These are phyloP conservation scores for Drosophila merina DNA, from an alignment of 2,888 invertebrate genomes.

Conservation along the genomic window DNA sequence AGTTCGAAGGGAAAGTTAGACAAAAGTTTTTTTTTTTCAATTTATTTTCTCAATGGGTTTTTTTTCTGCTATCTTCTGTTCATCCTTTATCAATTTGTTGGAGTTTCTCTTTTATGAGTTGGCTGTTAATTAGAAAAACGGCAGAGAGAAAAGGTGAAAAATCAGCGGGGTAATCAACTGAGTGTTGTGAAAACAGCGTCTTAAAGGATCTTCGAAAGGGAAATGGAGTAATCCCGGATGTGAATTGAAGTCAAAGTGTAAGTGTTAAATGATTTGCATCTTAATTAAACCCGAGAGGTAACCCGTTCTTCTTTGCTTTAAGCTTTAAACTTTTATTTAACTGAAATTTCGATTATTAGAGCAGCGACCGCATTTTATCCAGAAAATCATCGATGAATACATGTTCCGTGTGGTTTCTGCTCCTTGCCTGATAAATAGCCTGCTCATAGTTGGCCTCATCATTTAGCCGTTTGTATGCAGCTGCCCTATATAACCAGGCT, in stretches of 20 bases:
- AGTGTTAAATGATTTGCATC: slow-evolving; percentile 46
- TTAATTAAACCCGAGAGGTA: slow-evolving; percentile 2
- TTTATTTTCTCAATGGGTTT: slow-evolving; percentile 59
- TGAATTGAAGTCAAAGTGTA: slow-evolving; percentile 18
- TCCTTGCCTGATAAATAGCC: slow-evolving; percentile 33
- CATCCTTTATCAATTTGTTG: slow-evolving; percentile 35
- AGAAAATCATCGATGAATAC: slow-evolving; percentile 53
- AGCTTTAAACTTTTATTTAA: background rate
- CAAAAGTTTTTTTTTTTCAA: slow-evolving; percentile 52
- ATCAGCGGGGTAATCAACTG: slow-evolving; percentile 67
- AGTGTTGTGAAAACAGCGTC: slow-evolving; percentile 52
- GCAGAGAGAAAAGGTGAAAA: slow-evolving; percentile 29
- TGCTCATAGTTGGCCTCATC: slow-evolving; percentile 53
- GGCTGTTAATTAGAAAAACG: slow-evolving; percentile 71
- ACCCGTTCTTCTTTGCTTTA: background rate
- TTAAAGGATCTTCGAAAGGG: slow-evolving; percentile 61
- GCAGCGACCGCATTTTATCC: slow-evolving; percentile 42
- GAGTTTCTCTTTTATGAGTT: slow-evolving; percentile 34
- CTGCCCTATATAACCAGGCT: slow-evolving; percentile 63
- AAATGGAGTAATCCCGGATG: slow-evolving; percentile 54
- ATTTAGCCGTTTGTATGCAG: slow-evolving; percentile 41
- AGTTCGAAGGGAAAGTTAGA: slow-evolving; percentile 12
- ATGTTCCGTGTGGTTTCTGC: slow-evolving; percentile 7
- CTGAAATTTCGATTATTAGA: slow-evolving; percentile 6
- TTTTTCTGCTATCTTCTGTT: slow-evolving; percentile 7